Evolutionary conservation across 2,797 vertebrate species (phyloP).

Genomic region (Clarias pachynema): DNA sequence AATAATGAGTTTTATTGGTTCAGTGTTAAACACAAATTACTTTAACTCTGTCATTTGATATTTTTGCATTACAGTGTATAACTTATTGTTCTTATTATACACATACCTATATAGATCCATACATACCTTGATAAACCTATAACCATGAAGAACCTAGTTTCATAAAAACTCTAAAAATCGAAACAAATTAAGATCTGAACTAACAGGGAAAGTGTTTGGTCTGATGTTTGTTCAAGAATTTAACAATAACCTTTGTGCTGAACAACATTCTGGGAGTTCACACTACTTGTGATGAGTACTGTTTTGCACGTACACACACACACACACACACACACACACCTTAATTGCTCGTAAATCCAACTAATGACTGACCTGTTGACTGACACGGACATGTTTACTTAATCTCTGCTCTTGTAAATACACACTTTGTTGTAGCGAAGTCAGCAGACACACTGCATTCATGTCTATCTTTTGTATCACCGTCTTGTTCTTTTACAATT

Average conservation of each 20-base stretch:
- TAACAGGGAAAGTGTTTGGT: background rate
- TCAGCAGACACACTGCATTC: conserved; percentile 55
- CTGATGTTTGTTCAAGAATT: background rate
- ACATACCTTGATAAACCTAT: background rate
- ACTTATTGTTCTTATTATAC: background rate
- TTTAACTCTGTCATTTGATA: background rate
- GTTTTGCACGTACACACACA: background rate
- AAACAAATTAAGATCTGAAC: background rate
- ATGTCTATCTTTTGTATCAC: conserved; percentile 62
- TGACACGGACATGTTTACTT: conserved; percentile 74
- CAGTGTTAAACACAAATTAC: background rate
- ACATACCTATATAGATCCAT: background rate
- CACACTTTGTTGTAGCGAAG: conserved; percentile 24
- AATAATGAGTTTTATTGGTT: background rate
- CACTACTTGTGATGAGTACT: background rate
- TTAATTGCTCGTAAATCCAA: conserved; percentile 83
- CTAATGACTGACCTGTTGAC: conserved; percentile 77
- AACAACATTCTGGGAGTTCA: background rate
- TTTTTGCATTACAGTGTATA: background rate
- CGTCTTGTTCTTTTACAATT: conserved; percentile 55
- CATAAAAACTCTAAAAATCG: too few relatives aligned
- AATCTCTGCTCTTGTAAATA: conserved; percentile 75
- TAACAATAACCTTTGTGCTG: background rate
- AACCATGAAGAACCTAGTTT: background rate
- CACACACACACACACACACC: conserved; percentile 62